phyloP scores from a whole-genome alignment of 2,888 invertebrate species.

The Coenonympha glycerion region DNA sequence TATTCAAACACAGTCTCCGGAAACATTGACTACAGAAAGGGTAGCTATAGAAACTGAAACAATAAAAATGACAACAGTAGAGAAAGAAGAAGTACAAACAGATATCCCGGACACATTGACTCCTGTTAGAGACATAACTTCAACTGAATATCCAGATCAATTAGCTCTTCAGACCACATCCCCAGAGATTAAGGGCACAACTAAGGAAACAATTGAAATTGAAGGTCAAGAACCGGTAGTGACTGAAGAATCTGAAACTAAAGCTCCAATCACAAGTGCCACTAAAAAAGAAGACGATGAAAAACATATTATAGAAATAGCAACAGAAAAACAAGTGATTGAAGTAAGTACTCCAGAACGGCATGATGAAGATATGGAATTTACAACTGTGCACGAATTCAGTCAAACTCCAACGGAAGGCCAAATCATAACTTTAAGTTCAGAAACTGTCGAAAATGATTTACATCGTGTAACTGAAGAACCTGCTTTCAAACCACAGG shows the following conservation, averaged over 20 bases:
- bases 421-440: neutral
- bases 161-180: neutral
- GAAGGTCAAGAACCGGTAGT: neutral
- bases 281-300: neutral
- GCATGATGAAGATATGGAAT: neutral
- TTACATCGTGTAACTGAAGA: neutral
- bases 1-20: neutral
- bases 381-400: neutral
- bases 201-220: neutral
- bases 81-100: neutral
- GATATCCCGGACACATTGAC: neutral
- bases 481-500: neutral
- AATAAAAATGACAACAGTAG: constrained; percentile 1
- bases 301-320: neutral
- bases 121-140: neutral
- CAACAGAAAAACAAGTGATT: neutral
- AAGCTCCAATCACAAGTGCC: neutral
- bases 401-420: neutral
- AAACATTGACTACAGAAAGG: neutral
- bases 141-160: constrained; percentile 1
- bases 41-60: constrained; percentile 4
- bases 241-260: neutral
- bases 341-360: neutral
- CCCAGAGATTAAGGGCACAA: neutral
- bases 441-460: neutral